Conservation (phyloP, 2,888 invertebrate species). For the Brachyptera risi region DNA sequence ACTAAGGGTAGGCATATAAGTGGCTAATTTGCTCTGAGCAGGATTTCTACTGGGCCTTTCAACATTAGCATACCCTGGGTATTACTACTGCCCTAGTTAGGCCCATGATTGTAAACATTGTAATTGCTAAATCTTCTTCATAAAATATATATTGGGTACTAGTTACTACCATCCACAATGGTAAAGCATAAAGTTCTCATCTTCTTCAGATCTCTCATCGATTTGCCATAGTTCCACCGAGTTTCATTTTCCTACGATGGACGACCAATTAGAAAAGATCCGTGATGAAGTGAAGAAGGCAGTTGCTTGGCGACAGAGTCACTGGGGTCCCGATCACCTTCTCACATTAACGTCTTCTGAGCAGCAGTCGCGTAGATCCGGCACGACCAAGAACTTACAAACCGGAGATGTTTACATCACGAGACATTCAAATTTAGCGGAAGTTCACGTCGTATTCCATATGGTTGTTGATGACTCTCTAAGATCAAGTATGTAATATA, state of each 20-base stretch:
- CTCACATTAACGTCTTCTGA: slow-evolving; percentile 37
- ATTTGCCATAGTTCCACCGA: slow-evolving; percentile 81
- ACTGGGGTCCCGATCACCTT: slow-evolving; percentile 40
- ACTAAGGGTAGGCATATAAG: slow-evolving; percentile 60
- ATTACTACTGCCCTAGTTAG: no score
- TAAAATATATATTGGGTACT: no score
- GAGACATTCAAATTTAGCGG: slow-evolving; percentile 88
- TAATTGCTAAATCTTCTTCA: neutral
- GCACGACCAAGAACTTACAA: slow-evolving; percentile 59
- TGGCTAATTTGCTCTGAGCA: no score
- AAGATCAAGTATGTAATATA: slow-evolving; percentile 46
- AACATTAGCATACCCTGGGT: no score
- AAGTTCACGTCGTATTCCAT: slow-evolving; percentile 94
- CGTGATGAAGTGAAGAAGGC: slow-evolving; percentile 55
- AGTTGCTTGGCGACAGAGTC: slow-evolving; percentile 48
- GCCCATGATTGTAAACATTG: neutral
- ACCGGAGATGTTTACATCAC: slow-evolving; percentile 84
- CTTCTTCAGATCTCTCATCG: slow-evolving; percentile 57
- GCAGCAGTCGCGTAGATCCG: slow-evolving; percentile 44
- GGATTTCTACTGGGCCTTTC: no score
- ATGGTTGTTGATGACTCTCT: slow-evolving; percentile 82
- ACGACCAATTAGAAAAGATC: slow-evolving; percentile 76
- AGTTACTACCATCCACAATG: neutral
- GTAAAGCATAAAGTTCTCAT: neutral
- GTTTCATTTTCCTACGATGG: slow-evolving; percentile 87